phyloP scores from a whole-genome alignment of 2,113 vertebrate genomes.

The Carassius auratus region DNA sequence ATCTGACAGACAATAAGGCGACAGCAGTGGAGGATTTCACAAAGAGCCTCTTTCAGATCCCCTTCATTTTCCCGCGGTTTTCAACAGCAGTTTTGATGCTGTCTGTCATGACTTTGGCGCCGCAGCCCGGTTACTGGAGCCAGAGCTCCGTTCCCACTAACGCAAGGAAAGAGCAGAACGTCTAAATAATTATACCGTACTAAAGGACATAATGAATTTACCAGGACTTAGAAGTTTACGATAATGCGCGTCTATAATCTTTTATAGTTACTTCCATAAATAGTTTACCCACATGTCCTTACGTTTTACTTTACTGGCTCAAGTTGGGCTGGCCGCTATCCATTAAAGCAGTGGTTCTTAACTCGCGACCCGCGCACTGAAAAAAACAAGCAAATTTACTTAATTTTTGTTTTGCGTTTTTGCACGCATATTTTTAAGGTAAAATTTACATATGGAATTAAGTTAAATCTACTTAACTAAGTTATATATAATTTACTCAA shows the following conservation, averaged over 20 bases:
- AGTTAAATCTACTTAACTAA: too few species aligned
- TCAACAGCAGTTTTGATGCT: conserved; percentile 68
- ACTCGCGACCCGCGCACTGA: too few species aligned
- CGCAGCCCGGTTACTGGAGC: conserved; percentile 59
- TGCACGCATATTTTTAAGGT: too few species aligned
- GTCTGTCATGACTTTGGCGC: conserved; percentile 72
- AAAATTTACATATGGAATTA: too few species aligned
- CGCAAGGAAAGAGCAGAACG: conserved; percentile 27
- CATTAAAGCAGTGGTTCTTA: background rate
- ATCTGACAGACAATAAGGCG: conserved; percentile 66
- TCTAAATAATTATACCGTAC: conserved; percentile 60
- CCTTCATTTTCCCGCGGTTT: conserved; percentile 61
- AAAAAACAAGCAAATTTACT: too few species aligned
- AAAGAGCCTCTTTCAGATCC: conserved; percentile 64
- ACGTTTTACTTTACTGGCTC: conserved; percentile 57
- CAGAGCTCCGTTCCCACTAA: conserved; percentile 62
- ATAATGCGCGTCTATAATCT: conserved; percentile 62
- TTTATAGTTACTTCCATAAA: conserved; percentile 63
- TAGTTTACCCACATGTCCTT: conserved; percentile 69
- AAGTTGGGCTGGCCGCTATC: conserved; percentile 28
- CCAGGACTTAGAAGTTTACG: conserved; percentile 63
- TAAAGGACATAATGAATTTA: conserved; percentile 1
- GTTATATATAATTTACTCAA: too few species aligned
- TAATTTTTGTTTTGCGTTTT: too few species aligned
- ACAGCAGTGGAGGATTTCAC: conserved; percentile 59